Evolutionary conservation across 1,140 invertebrate genomes (phyloP), one percentile per base, ranked within the genome.

Genomic region (Globodera ellingtonae): DNA sequence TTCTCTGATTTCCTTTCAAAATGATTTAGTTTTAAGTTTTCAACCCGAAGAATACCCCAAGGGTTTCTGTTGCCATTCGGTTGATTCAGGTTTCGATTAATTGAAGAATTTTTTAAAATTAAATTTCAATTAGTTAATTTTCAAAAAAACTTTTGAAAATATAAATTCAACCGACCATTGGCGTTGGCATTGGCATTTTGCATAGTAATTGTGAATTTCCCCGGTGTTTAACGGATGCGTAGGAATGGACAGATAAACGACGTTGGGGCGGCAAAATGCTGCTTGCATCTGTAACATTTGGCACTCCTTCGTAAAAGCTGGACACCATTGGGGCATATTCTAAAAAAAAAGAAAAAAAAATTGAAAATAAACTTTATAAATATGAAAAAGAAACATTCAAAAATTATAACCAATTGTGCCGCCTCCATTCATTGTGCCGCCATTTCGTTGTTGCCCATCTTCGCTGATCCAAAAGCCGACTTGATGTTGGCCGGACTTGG

Each of bases 171-270:
- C 67, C 13, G 35, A 35, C 46, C 67, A 10, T 13, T 70, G 67
- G 67, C 24, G n/a, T 62, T 70, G 67, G 67, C 67, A 47, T 62
- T 62, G 67, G 67, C 67, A 70, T 47, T 70, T 70, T 70, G 21
- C 67, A 70, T 6, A 70, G 6, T 35, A 70, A 47, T 70, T 70
- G 67, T 0, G 67, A 9, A 47, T 13, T 18, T n/a, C 46, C 46
- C 35, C 67, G 67, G 0, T 70, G 67, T 18, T 70, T 70, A 4
- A 70, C 67, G n/a, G 67, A 70, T 9, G 67, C 67, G 46, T 70
- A 70, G 8, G 67, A 70, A 47, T 70, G 67, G 21, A 70, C 67
- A 18, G 67, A 70, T 10, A 47, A 70, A 47, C 67, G 67, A 15
- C 46, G 67, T 18, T 70, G 67, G 1, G 24, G 67, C 35, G n/a